Evolutionary conservation across 2,113 vertebrate genomes (phyloP).

Genomic region (Sphaerodactylus townsendi): DNA sequence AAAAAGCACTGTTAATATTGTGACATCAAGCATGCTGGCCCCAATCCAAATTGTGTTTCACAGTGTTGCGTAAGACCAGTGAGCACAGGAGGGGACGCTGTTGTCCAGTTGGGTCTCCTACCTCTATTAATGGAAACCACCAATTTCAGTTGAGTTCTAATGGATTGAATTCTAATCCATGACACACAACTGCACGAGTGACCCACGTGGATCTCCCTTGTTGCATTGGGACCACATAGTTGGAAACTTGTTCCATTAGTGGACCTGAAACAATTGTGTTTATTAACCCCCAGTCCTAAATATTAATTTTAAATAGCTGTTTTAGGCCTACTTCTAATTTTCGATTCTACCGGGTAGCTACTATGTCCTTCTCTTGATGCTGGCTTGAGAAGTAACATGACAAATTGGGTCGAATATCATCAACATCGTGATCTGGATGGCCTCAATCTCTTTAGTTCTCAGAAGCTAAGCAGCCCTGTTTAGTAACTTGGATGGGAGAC

Average conservation of each 20-base stretch:
- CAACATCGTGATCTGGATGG: too few relatives aligned
- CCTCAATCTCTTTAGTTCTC: too few relatives aligned
- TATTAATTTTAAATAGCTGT: too few relatives aligned
- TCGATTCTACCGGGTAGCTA: neutral
- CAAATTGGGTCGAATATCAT: neutral
- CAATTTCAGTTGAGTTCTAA: neutral
- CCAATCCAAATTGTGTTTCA: neutral
- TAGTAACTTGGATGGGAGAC: too few relatives aligned
- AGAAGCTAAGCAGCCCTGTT: too few relatives aligned
- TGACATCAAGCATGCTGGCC: neutral
- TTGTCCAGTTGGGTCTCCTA: neutral
- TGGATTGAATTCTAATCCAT: too few relatives aligned
- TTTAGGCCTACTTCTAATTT: neutral
- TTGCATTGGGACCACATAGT: neutral
- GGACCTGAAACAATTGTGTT: too few relatives aligned
- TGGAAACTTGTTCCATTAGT: neutral
- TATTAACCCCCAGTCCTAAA: too few relatives aligned
- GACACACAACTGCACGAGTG: neutral
- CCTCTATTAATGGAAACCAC: too few relatives aligned
- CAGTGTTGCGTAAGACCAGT: neutral
- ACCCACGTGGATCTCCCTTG: neutral
- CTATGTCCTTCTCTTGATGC: too few relatives aligned
- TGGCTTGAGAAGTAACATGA: neutral
- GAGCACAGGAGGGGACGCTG: neutral
- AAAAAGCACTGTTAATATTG: neutral